Base-by-base conservation (phyloP, 2,113 vertebrate species). In the Candoia aspera region DNA sequence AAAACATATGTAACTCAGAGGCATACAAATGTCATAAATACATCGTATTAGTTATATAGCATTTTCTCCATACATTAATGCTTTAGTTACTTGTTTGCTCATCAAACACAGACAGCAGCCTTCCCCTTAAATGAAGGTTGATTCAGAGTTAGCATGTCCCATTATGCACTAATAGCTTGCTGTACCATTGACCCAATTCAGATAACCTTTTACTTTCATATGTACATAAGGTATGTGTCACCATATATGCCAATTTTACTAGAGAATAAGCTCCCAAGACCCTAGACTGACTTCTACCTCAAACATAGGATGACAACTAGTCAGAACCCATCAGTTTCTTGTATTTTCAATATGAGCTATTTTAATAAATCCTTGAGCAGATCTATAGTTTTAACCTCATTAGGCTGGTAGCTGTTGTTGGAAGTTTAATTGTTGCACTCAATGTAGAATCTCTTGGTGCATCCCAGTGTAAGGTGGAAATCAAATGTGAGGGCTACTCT, bases 341-440 rank as follows among this genome's bases (percentile, higher is more conserved):
- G 0, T 90, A 53, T 15, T 91, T 1, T 8, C 17, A 92, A 88
- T 91, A 46, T 15, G 33, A 73, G 94, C 93, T 91, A 83, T 85
- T 90, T 92, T 92, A 37, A 19, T 93, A 93, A 96, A 95, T 94
- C 86, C 90, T 89, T 95, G 91, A 95, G 92, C 59, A 93, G 62
- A 90, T 84, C 92, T 93, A 89, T 58, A 92, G 3, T 91, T 90
- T 92, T 93, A 95, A 92, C 90, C 88, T 91, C 60, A 88, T 94
- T 95, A 95, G 87, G 91, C 73, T 92, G 62, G 89, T 26, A 92
- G 95, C 89, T 57, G 58, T 90, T 87, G 12, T 89, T 46, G 68
- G 92, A 90, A 0, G 90, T 95, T 95, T 84, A 90, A 93, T 68
- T 91, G 91, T 68, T 5, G 0, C 90, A 93, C n/a, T 79, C 90